Evolutionary conservation across 2,888 invertebrate genomes (phyloP).

Genomic region (Cryptophagus acutangulus): DNA sequence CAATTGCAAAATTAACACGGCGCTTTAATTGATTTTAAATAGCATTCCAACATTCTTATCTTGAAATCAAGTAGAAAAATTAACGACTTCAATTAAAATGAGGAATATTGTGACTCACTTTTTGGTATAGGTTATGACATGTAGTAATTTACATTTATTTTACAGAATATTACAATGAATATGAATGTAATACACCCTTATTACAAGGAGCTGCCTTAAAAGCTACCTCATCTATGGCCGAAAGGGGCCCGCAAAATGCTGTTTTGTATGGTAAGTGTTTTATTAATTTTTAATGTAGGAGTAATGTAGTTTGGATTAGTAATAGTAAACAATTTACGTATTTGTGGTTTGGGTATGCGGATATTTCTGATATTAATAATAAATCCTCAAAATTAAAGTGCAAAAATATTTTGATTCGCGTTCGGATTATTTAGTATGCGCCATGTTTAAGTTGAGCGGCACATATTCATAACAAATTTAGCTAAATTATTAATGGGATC

Average conservation of each 20-base stretch:
- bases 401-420: too few relatives aligned
- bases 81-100: not conserved
- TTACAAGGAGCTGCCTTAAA: constrained; percentile 67
- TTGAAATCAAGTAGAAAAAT: not conserved
- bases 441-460: too few relatives aligned
- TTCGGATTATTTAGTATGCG: too few relatives aligned
- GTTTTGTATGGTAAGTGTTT: constrained; percentile 75
- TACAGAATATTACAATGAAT: constrained; percentile 55
- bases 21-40: constrained; percentile 5
- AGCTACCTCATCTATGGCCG: constrained; percentile 75
- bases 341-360: constrained; percentile 1
- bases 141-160: constrained; percentile 13
- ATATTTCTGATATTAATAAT: too few relatives aligned
- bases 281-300: too few relatives aligned
- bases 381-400: too few relatives aligned
- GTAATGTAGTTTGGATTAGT: too few relatives aligned
- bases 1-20: too few relatives aligned
- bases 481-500: too few relatives aligned
- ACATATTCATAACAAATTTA: too few relatives aligned
- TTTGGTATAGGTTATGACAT: constrained; percentile 7
- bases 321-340: not conserved
- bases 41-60: not conserved
- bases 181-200: constrained; percentile 77
- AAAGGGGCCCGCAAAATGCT: constrained; percentile 82
- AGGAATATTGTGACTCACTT: constrained; percentile 3